Evolutionary conservation across 2,797 vertebrate genomes (phyloP).

Genomic region (Lepus townsendii): DNA sequence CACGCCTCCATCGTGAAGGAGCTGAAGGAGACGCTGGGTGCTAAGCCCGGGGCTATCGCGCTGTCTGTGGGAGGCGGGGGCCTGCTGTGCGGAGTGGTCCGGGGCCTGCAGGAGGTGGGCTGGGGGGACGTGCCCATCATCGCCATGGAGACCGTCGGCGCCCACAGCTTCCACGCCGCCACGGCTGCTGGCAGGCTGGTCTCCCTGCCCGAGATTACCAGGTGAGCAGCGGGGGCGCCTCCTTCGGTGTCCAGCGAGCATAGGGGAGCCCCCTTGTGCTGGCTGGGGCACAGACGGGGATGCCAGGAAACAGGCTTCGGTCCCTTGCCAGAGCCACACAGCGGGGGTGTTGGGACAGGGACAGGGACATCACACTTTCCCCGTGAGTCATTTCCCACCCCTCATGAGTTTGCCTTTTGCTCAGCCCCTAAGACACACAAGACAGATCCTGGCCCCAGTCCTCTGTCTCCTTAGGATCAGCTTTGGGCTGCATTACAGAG

Average conservation of each 20-base stretch:
- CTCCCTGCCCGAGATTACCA: slow-evolving; percentile 92
- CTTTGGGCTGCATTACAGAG: neutral
- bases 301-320: neutral
- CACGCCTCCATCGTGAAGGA: slow-evolving; percentile 92
- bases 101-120: slow-evolving; percentile 90
- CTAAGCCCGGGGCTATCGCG: slow-evolving; percentile 92
- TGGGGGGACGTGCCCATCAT: slow-evolving; percentile 94
- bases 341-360: neutral
- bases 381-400: neutral
- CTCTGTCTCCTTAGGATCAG: neutral
- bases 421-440: neutral
- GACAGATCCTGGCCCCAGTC: neutral
- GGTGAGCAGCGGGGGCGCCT: slow-evolving; percentile 84
- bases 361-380: neutral
- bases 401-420: neutral
- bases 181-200: slow-evolving; percentile 90
- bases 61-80: slow-evolving; percentile 94
- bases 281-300: fast-evolving
- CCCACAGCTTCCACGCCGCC: slow-evolving; percentile 92
- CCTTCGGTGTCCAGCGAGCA: fast-evolving
- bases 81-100: slow-evolving; percentile 93
- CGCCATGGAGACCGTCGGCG: slow-evolving; percentile 94
- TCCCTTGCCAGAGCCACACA: neutral
- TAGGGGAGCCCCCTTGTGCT: fast-evolving
- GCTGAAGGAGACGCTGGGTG: slow-evolving; percentile 89